These are phyloP conservation scores for Nasonia oneida DNA, from an alignment of 2,888 invertebrate genomes.

Conservation along the genomic window DNA sequence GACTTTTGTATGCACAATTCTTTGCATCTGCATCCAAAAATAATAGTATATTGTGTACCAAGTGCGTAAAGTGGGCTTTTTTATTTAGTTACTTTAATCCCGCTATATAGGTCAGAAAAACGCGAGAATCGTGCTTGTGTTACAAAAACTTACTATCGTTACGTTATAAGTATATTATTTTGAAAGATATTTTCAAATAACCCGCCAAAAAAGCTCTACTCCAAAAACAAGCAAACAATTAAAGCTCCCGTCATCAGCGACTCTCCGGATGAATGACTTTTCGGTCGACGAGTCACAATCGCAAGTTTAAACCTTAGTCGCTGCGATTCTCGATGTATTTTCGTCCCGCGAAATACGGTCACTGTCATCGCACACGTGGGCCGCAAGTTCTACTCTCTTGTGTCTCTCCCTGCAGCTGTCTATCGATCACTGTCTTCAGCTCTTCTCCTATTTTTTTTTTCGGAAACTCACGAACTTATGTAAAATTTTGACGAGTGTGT, in stretches of 20 bases:
- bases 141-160: no score
- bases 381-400: background rate
- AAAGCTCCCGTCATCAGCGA: background rate
- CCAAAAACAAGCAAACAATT: background rate
- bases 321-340: conserved; percentile 64
- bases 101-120: no score
- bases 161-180: no score
- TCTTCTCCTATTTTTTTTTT: background rate
- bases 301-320: background rate
- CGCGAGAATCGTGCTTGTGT: no score
- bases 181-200: no score
- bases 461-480: background rate
- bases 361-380: conserved; percentile 70
- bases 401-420: background rate
- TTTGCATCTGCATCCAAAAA: no score
- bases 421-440: background rate
- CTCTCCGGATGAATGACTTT: background rate
- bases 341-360: conserved; percentile 66
- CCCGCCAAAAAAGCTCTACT: no score
- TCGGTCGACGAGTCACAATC: background rate
- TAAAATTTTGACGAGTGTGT: background rate
- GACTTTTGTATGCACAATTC: no score
- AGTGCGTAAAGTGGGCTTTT: no score
- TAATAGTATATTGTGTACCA: no score
- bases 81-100: no score